Evolutionary conservation across 2,113 vertebrate species (phyloP), one percentile per base, ranked within the genome.

Genomic region (Trematocara marginatum): DNA sequence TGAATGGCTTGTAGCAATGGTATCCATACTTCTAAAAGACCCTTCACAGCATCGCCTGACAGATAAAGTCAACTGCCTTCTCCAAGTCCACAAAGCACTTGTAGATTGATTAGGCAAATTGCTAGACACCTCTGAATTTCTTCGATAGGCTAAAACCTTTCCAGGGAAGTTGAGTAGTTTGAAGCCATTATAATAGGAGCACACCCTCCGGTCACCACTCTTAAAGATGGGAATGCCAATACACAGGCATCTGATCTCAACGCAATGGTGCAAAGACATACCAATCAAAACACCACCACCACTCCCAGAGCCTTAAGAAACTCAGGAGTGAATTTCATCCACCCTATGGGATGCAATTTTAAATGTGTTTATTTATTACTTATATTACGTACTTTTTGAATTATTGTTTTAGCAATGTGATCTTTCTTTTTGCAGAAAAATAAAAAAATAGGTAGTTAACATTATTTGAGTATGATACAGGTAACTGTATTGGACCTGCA

Each of bases 351-450:
- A 34, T 59, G 29, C 7, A 59, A 18, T 34, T 59, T 59, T 59
- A 31, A 20, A 38, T 66, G 35, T 0, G 2, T 69, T 40, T 23
- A 40, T 40, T 42, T 13, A 66, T 40, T 69, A 40, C 3, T 20
- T 20, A 38, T 8, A 40, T 13, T 40, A 40, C 0, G 0, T 35
- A 61, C 1, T 0, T 20, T 69, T 69, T 61, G 6, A 69, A 40
- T 20, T 20, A 38, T 12, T 69, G 4, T 23, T 69, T 40, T 69
- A 66, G 35, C 18, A 5, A 40, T 20, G 61, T 40, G 34, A 8
- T 0, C 35, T 40, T 66, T 66, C n/a, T 38, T 40, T 38, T n/a
- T 2, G 31, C 2, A 38, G 31, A 38, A 35, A 1, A 64, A 64
- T 35, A 64, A 38, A 6, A 61, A 34, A 61, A 10, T 6, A 1